Evolutionary conservation across 2,797 vertebrate species (phyloP).

Genomic region (Spheniscus humboldti): DNA sequence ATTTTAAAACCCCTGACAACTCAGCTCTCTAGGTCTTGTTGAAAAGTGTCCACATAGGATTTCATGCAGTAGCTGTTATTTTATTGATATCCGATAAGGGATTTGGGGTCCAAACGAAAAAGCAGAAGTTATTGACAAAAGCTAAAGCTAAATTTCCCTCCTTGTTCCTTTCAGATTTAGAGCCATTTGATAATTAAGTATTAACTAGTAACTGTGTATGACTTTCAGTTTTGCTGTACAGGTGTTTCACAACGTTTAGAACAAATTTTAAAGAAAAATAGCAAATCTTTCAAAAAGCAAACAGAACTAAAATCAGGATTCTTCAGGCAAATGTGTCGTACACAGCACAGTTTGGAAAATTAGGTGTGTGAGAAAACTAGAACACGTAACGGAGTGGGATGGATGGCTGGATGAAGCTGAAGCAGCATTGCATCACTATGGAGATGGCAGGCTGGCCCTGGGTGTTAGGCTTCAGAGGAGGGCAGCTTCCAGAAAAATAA

Average conservation of each 20-base stretch:
- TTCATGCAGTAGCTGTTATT: background rate
- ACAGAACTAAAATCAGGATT: background rate
- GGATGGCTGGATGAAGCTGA: background rate
- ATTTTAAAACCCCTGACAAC: background rate
- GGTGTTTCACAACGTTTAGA: background rate
- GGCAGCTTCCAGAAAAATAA: background rate
- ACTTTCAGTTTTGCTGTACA: background rate
- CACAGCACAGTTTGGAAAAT: background rate
- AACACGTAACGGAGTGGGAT: rapidly evolving
- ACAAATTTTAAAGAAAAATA: background rate
- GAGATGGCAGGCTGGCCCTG: background rate
- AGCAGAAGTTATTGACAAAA: background rate
- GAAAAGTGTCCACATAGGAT: background rate
- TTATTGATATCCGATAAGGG: background rate
- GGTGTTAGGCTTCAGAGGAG: background rate
- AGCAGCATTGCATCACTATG: background rate
- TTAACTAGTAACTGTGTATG: background rate
- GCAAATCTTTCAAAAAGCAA: background rate
- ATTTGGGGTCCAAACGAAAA: background rate
- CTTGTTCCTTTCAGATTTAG: background rate
- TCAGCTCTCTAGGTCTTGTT: background rate
- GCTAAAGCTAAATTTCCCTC: background rate
- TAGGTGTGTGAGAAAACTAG: background rate
- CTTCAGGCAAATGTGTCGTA: background rate
- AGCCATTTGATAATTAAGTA: background rate